Base-by-base conservation (phyloP, 2,113 vertebrate genomes). In the Platichthys flesus region DNA sequence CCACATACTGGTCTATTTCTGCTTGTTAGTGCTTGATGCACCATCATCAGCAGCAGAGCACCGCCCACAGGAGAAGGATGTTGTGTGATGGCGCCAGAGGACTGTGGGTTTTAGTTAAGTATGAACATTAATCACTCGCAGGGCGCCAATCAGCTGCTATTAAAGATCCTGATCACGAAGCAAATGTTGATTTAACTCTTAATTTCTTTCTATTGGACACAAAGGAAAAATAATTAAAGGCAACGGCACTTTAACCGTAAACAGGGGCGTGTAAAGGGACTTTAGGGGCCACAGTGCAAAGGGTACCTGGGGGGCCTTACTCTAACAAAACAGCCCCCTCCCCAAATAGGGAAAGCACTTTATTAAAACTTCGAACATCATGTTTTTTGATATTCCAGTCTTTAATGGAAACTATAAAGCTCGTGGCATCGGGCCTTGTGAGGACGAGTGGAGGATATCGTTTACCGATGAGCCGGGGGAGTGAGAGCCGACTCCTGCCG, bases 1-100 rank as follows among this genome's bases (percentile, higher is more conserved):
- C 66, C 73, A 80, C 82, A 77, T 12, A 2, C 47, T 61, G 31
- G 20, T 74, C 73, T 75, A 75, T 75, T 78, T 78, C 9, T 78
- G 37, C 16, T 31, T 42, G 40, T 13, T 42, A 3, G 40, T 42
- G 12, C 13, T 42, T 16, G 21, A 8, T 54, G 16, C 45, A 26
- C 15, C 60, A 2, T 15, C 60, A 1, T 10, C 67, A 64, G 15
- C 79, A 55, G 52, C 64, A 62, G 56, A 77, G 57, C 18, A 7
- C 59, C 81, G 45, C 78, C 73, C 71, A 60, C 88, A 60, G 42
- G 1, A 56, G 59, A 51, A 13, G 55, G 58, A 10, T 45, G 31
- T 31, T 31, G 20, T 54, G 62, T 23, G n/a, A 79, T 68, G 74
- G 74, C 71, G 74, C 61, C 21, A 3, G 31, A 31, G 31, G 31